Conservation (phyloP, 2,113 vertebrate genomes). For the Sorex araneus region DNA sequence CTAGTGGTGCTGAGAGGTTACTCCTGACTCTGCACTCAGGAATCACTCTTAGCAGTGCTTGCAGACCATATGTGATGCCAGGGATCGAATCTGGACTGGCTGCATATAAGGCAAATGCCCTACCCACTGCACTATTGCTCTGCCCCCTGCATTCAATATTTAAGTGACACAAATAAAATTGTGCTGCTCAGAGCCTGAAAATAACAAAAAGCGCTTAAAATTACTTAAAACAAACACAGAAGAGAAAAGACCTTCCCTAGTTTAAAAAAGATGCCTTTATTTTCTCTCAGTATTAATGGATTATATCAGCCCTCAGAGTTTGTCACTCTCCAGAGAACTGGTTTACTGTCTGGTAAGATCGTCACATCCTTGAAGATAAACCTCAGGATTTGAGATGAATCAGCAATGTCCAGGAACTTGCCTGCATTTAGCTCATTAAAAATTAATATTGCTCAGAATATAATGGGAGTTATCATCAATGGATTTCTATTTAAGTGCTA, state of each 20-base stretch:
- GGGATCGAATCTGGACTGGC: no score
- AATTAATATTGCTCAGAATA: constrained; percentile 64
- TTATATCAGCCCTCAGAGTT: not conserved
- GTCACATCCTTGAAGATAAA: not conserved
- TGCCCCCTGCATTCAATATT: constrained; percentile 23
- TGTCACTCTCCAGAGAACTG: constrained; percentile 43
- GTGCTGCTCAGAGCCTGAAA: constrained; percentile 34
- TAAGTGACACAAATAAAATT: constrained; percentile 40
- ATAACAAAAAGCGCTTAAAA: constrained; percentile 11
- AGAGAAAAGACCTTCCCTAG: not conserved
- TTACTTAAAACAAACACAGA: not conserved
- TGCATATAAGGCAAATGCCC: no score
- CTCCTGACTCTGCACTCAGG: no score
- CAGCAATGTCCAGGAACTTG: constrained; percentile 50
- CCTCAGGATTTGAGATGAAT: constrained; percentile 51
- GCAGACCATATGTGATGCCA: no score
- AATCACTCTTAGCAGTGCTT: no score
- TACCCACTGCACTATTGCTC: not conserved
- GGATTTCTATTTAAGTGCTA: constrained; percentile 43
- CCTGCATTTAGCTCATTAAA: constrained; percentile 50
- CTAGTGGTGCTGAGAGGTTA: no score
- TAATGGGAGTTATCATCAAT: constrained; percentile 57
- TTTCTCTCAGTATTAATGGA: constrained; percentile 9
- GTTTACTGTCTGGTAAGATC: constrained; percentile 4
- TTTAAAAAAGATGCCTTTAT: constrained; percentile 31